Conservation (phyloP, 2,797 vertebrate species). For the Sebastiscus albofasciatus region DNA sequence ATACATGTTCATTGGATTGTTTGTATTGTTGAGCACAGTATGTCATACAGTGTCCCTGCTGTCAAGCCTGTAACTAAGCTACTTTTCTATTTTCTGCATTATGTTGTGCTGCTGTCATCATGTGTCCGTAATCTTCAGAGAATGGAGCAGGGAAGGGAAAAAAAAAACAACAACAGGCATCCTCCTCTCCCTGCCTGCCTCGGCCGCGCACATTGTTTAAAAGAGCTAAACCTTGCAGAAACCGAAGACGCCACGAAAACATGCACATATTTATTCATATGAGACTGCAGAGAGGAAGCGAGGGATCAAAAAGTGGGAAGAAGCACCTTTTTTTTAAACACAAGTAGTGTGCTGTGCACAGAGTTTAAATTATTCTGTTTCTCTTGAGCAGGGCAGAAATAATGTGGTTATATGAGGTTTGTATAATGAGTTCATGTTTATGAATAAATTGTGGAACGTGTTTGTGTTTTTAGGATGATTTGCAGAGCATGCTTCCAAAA, state of each 20-base stretch:
- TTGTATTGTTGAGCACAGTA: neutral
- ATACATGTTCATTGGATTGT: neutral
- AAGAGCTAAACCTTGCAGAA: slow-evolving; percentile 45
- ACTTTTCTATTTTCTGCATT: slow-evolving; percentile 40
- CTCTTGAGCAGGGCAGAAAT: slow-evolving; percentile 37
- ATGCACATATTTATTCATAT: slow-evolving; percentile 60
- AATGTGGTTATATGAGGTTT: slow-evolving; percentile 29
- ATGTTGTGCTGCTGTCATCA: slow-evolving; percentile 48
- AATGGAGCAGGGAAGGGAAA: neutral
- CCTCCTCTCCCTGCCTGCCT: slow-evolving; percentile 13
- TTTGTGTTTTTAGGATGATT: slow-evolving; percentile 18
- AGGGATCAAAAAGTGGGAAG: slow-evolving; percentile 32
- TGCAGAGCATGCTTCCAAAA: neutral
- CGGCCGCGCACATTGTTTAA: slow-evolving; percentile 25
- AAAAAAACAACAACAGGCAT: neutral
- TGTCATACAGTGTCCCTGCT: slow-evolving; percentile 11
- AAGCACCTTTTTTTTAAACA: slow-evolving; percentile 12
- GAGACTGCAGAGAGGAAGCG: slow-evolving; percentile 26
- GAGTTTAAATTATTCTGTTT: slow-evolving; percentile 46
- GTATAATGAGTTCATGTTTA: slow-evolving; percentile 57
- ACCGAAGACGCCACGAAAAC: slow-evolving; percentile 2
- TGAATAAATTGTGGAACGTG: slow-evolving; percentile 39
- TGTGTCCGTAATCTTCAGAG: slow-evolving; percentile 47
- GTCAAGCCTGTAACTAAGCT: slow-evolving; percentile 12
- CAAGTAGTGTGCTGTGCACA: neutral